phyloP scores from a whole-genome alignment of 2,797 vertebrate genomes.

The Syngnathus rostellatus region DNA sequence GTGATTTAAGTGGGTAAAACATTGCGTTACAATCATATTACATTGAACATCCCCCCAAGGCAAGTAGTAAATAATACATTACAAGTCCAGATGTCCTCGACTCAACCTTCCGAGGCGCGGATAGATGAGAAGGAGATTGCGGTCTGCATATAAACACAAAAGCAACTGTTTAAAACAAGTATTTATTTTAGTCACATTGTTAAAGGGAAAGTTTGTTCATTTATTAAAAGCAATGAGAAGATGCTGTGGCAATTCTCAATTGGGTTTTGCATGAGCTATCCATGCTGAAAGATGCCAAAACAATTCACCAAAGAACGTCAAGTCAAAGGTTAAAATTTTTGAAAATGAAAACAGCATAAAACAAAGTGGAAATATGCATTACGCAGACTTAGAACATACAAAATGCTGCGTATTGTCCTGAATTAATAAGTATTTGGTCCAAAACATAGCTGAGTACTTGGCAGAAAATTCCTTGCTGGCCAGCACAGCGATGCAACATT shows the following conservation, averaged over 20 bases:
- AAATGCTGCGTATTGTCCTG: not conserved
- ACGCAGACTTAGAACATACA: not conserved
- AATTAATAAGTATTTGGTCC: not conserved
- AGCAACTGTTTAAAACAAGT: not conserved
- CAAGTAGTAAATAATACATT: slow-evolving; percentile 37
- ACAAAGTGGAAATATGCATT: not conserved
- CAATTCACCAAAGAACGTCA: too few relatives aligned
- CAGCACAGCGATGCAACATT: not conserved
- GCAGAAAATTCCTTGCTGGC: not conserved
- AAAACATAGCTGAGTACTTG: not conserved
- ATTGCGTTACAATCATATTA: slow-evolving; percentile 29
- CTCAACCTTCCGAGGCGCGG: not conserved
- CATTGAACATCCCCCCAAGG: slow-evolving; percentile 25
- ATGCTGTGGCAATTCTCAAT: not conserved
- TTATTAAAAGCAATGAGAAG: not conserved
- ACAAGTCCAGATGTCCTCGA: slow-evolving; percentile 2
- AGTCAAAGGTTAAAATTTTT: too few relatives aligned
- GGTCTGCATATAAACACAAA: not conserved
- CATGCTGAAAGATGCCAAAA: not conserved
- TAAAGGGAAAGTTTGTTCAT: not conserved
- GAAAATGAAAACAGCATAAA: too few relatives aligned
- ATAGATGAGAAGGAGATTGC: not conserved
- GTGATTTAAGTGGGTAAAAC: slow-evolving; percentile 24
- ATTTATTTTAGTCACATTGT: not conserved
- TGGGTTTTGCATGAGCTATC: not conserved